Evolutionary conservation across 2,888 invertebrate species (phyloP).

Genomic region (Eubasilissa splendida): DNA sequence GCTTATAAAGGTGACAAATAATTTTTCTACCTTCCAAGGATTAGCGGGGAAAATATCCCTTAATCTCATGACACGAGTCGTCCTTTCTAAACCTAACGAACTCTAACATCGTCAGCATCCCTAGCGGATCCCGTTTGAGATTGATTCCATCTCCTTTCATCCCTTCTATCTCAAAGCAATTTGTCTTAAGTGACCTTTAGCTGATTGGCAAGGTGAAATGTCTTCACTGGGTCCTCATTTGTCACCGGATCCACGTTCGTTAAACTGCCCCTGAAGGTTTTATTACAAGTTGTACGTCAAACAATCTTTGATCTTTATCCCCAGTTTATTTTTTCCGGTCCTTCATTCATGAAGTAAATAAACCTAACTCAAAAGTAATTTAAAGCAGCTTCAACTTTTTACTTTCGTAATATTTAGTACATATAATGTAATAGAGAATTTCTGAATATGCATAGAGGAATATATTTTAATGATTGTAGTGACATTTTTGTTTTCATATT

Average conservation of each 20-base stretch:
- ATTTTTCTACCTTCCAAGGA: too few relatives aligned
- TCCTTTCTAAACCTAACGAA: constrained; percentile 57
- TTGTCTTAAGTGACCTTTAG: constrained; percentile 57
- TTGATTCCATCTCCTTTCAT: constrained; percentile 57
- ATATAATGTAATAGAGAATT: too few relatives aligned
- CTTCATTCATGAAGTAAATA: constrained; percentile 12
- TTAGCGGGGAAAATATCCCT: too few relatives aligned
- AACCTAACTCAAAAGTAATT: background rate
- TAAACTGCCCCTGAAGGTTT: constrained; percentile 40
- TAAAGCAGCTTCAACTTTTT: background rate
- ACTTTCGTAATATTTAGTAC: too few relatives aligned
- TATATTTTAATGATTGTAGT: too few relatives aligned
- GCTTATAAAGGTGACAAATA: too few relatives aligned
- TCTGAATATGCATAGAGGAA: too few relatives aligned
- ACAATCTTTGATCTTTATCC: constrained; percentile 49
- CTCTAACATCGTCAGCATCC: constrained; percentile 54
- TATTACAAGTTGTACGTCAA: constrained; percentile 47
- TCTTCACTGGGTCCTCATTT: constrained; percentile 53
- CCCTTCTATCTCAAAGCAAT: constrained; percentile 50
- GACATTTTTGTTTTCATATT: too few relatives aligned
- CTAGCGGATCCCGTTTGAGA: constrained; percentile 49
- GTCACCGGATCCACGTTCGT: constrained; percentile 48
- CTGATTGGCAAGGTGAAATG: constrained; percentile 56
- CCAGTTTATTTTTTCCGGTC: constrained; percentile 31
- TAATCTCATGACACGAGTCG: constrained; percentile 11